Conservation (phyloP, 2,888 invertebrate species). For the Onthophagus sagittarius region DNA sequence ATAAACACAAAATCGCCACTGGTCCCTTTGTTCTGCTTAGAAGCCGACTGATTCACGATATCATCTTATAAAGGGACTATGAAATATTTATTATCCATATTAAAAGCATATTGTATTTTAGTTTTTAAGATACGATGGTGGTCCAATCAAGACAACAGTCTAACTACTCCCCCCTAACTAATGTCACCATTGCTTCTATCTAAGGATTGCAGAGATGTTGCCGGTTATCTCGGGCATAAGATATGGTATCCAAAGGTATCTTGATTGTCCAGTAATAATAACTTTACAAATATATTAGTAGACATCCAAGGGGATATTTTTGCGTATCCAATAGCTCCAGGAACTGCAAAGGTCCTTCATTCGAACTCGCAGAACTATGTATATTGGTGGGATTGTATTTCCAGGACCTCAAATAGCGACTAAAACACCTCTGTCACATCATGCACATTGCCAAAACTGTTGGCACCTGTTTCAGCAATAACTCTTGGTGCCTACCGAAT, state of each 20-base stretch:
- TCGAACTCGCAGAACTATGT: conserved; percentile 25
- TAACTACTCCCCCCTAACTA: no score
- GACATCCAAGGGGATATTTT: conserved; percentile 36
- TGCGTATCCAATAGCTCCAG: conserved; percentile 33
- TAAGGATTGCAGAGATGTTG: no score
- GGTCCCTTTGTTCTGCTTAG: no score
- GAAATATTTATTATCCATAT: no score
- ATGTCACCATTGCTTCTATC: no score
- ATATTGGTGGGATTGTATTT: conserved; percentile 30
- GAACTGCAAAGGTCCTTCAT: conserved; percentile 27
- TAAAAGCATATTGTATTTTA: no score
- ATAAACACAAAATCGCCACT: no score
- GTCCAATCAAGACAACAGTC: no score
- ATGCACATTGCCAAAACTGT: conserved; percentile 28
- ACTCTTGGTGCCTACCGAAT: conserved; percentile 30
- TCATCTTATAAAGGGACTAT: no score
- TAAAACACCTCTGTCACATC: conserved; percentile 27
- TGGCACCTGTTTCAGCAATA: conserved; percentile 27
- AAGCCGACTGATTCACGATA: no score
- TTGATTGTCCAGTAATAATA: conserved; percentile 37
- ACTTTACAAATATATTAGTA: conserved; percentile 32
- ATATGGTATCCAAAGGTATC: conserved; percentile 32
- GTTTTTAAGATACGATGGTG: no score
- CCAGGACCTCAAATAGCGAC: conserved; percentile 30
- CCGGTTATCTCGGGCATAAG: conserved; percentile 39